These are phyloP conservation scores for Drosophila orosa DNA, from an alignment of 1,140 invertebrate species.

Conservation along the genomic window DNA sequence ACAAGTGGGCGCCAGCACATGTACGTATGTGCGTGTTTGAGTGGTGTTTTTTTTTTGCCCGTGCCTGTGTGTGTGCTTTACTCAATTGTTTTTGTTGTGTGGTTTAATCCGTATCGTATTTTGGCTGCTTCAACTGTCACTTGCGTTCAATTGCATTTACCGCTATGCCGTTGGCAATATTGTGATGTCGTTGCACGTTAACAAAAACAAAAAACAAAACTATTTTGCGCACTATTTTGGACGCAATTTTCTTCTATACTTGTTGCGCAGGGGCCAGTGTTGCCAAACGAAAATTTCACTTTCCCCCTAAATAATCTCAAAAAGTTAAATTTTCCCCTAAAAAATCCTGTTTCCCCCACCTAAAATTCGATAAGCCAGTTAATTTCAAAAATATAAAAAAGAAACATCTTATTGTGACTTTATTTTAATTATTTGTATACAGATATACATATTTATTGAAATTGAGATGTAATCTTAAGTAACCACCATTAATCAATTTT, in stretches of 20 bases:
- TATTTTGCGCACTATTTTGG: slow-evolving; percentile 52
- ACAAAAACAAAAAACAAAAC: slow-evolving; percentile 60
- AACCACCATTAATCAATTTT: no score
- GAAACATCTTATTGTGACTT: no score
- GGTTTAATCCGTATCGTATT: slow-evolving; percentile 29
- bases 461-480: no score
- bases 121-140: slow-evolving; percentile 17
- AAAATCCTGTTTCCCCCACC: no score
- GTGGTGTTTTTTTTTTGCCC: slow-evolving; percentile 15
- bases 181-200: slow-evolving; percentile 33
- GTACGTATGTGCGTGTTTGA: slow-evolving; percentile 37
- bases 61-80: slow-evolving; percentile 21
- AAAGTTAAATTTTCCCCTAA: no score
- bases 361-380: no score
- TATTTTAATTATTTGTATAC: no score
- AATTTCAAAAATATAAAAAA: no score
- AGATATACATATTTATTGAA: no score
- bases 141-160: slow-evolving; percentile 19
- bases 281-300: no score
- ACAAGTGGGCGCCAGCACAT: slow-evolving; percentile 38
- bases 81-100: slow-evolving; percentile 34
- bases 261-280: slow-evolving; percentile 55
- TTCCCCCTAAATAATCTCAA: no score
- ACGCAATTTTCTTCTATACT: slow-evolving; percentile 55
- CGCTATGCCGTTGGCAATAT: slow-evolving; percentile 7